Percentiles rank a stretch among this genome's conserved stretches.
Conservation (phyloP, 2,888 invertebrate genomes). For the Hermaeophaga mercurialis region DNA sequence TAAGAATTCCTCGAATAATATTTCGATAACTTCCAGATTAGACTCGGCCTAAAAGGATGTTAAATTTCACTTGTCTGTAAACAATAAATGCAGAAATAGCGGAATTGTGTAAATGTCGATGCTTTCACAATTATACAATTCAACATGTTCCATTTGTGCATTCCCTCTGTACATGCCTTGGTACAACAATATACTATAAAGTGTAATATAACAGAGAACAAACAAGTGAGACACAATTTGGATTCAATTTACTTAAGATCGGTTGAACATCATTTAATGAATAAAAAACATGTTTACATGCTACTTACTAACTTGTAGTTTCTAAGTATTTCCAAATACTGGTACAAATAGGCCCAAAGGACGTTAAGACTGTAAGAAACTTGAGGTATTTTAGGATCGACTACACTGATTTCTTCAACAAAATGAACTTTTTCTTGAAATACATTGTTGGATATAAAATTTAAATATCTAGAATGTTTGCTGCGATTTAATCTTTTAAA, state of each 20-base stretch:
- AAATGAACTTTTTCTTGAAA: constrained; percentile 23
- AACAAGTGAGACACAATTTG: constrained; percentile 2
- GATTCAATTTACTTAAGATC: too few species aligned
- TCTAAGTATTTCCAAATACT: constrained; percentile 32
- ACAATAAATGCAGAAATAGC: too few species aligned
- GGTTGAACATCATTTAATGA: too few species aligned
- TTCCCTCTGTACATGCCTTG: too few species aligned
- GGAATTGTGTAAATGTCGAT: too few species aligned
- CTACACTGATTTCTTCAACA: constrained; percentile 37
- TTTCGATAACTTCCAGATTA: constrained; percentile 26
- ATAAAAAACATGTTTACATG: too few species aligned
- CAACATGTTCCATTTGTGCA: too few species aligned
- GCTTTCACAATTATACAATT: too few species aligned
- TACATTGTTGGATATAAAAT: constrained; percentile 28
- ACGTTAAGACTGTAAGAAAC: constrained; percentile 33
- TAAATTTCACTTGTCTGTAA: too few species aligned
- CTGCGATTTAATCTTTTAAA: constrained; percentile 37
- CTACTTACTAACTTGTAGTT: constrained; percentile 21
- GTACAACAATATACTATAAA: too few species aligned
- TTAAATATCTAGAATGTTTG: constrained; percentile 35
- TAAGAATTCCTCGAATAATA: constrained; percentile 38
- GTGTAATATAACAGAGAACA: too few species aligned
- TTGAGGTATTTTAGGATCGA: constrained; percentile 25
- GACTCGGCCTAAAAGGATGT: constrained; percentile 27
- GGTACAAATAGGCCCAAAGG: constrained; percentile 28